Evolutionary conservation across 1,140 invertebrate species (phyloP).

Genomic region (Lutraria rhynchaena): DNA sequence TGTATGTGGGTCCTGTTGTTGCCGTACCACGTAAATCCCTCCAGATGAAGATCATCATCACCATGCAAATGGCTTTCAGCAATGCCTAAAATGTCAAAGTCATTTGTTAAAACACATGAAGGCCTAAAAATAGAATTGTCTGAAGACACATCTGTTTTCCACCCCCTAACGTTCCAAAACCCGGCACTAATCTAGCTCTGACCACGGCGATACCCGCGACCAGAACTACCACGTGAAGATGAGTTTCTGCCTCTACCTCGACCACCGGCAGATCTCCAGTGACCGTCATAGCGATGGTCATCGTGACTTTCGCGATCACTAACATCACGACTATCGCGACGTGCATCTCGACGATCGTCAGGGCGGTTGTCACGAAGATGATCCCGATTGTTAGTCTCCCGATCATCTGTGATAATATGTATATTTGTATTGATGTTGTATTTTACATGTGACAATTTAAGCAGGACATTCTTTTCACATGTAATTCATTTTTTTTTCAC

Average conservation of each 20-base stretch:
- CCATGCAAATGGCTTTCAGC: constrained; percentile 27
- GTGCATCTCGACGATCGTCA: not conserved
- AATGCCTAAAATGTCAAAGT: constrained; percentile 37
- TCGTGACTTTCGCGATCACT: too few species aligned
- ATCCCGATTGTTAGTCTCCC: not conserved
- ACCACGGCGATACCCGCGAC: not conserved
- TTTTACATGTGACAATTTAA: too few species aligned
- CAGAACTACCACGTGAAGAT: not conserved
- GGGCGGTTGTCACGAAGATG: not conserved
- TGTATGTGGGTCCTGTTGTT: constrained; percentile 16
- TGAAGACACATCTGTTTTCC: constrained; percentile 16
- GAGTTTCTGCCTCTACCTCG: not conserved
- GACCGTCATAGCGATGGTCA: not conserved
- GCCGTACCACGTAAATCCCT: constrained; percentile 31
- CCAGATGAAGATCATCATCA: constrained; percentile 8
- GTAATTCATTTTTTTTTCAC: too few species aligned
- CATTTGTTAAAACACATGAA: constrained; percentile 22
- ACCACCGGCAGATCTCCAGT: not conserved
- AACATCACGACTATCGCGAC: too few species aligned
- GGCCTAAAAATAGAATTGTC: constrained; percentile 29
- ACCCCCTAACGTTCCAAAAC: constrained; percentile 37
- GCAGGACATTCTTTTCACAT: too few species aligned
- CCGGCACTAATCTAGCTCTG: constrained; percentile 16
- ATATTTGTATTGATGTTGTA: too few species aligned
- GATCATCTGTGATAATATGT: too few species aligned